phyloP scores from a whole-genome alignment of 2,888 invertebrate genomes.

The Drosophila kokeensis region DNA sequence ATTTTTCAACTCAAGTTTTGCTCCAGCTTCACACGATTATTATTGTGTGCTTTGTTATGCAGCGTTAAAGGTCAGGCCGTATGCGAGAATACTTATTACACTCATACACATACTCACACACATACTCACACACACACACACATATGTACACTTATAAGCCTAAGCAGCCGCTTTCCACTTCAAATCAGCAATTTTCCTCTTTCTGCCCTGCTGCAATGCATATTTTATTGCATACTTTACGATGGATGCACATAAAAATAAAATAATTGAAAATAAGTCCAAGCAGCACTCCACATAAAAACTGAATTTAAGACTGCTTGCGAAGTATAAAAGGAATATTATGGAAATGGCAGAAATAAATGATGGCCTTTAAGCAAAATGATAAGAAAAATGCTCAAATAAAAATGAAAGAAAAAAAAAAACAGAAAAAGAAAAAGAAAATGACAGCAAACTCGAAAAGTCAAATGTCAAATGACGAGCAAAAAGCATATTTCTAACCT shows the following conservation, averaged over 20 bases:
- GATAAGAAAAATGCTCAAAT: background rate
- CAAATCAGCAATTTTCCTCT: constrained; percentile 2
- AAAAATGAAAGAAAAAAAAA: background rate
- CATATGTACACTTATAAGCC: background rate
- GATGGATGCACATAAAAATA: constrained; percentile 25
- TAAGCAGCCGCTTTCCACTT: background rate
- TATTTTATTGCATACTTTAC: constrained; percentile 54
- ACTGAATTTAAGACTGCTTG: background rate
- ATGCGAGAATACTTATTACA: background rate
- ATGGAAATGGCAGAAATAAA: constrained; percentile 27
- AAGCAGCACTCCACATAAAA: constrained; percentile 15
- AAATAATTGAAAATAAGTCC: constrained; percentile 43
- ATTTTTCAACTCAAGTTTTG: background rate
- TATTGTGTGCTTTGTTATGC: background rate
- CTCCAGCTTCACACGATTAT: background rate
- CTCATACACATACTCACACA: background rate
- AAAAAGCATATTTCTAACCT: constrained; percentile 18
- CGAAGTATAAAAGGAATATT: constrained; percentile 27
- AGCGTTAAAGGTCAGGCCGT: background rate
- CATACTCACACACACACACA: background rate
- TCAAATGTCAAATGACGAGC: constrained; percentile 50
- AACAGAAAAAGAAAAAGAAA: constrained; percentile 8
- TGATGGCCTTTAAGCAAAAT: constrained; percentile 4
- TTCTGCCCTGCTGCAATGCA: constrained; percentile 25
- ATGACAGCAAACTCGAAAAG: constrained; percentile 41